Percentiles rank a stretch among this genome's conserved stretches.
Conservation (phyloP, 2,888 invertebrate genomes). For the Hipparchia semele region DNA sequence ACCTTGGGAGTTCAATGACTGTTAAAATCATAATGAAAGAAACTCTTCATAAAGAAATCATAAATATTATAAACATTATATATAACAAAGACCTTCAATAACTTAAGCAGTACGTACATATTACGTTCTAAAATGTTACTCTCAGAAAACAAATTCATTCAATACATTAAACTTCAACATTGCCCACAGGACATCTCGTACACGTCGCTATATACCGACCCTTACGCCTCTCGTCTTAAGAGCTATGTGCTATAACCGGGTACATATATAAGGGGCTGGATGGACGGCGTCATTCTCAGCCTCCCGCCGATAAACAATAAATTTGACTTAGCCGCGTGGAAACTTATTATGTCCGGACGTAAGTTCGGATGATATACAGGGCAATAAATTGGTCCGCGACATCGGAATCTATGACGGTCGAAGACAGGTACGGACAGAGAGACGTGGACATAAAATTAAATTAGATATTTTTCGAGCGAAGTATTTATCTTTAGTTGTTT, state of each 20-base stretch:
- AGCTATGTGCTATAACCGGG: neutral
- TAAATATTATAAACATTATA: too few relatives aligned
- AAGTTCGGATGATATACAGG: conserved; percentile 69
- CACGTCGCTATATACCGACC: conserved; percentile 4
- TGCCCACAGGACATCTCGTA: conserved; percentile 2
- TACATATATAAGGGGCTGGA: conserved; percentile 25
- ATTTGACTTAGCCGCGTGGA: conserved; percentile 60
- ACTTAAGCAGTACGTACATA: neutral
- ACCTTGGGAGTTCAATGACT: too few relatives aligned
- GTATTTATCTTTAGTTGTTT: conserved; percentile 61
- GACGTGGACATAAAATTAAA: conserved; percentile 61
- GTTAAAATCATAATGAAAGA: too few relatives aligned
- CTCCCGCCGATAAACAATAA: conserved; percentile 59
- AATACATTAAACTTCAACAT: conserved; percentile 19
- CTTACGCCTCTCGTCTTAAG: conserved; percentile 14
- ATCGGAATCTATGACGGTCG: conserved; percentile 67
- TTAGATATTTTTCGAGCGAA: conserved; percentile 60
- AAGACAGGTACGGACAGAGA: conserved; percentile 59
- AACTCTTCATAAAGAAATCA: neutral
- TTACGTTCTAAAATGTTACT: conserved; percentile 9
- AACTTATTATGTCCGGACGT: conserved; percentile 62
- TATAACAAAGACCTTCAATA: neutral
- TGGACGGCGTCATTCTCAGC: conserved; percentile 38
- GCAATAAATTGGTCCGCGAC: conserved; percentile 67
- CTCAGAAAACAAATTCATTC: conserved; percentile 13